A percentile compares a stretch with the other conserved stretches of the same genome.
phyloP scores from a whole-genome alignment of 2,888 invertebrate species.

The Gerosis bhagava region DNA sequence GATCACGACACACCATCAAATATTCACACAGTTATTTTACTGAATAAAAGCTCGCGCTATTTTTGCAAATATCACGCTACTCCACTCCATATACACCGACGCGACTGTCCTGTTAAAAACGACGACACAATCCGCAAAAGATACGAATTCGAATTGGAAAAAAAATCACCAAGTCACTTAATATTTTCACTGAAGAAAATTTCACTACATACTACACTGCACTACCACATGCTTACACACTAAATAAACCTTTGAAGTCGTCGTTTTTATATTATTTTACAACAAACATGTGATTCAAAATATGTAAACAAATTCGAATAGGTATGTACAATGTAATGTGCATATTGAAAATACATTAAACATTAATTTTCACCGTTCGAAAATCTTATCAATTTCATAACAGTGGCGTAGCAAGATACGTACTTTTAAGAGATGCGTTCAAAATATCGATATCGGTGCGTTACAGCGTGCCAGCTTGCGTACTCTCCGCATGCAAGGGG shows the following conservation, averaged over 20 bases:
- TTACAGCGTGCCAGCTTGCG: conserved; percentile 54
- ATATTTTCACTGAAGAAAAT: neutral
- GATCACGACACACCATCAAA: conserved; percentile 76
- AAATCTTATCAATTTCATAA: too few relatives aligned
- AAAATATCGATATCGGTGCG: conserved; percentile 67
- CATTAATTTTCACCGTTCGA: too few relatives aligned
- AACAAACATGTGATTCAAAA: conserved; percentile 63
- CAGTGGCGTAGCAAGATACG: too few relatives aligned
- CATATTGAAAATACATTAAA: conserved; percentile 4
- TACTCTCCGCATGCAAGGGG: conserved; percentile 48
- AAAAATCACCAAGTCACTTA: conserved; percentile 1
- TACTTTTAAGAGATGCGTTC: conserved; percentile 58
- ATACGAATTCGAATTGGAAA: conserved; percentile 12
- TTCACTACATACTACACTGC: conserved; percentile 7
- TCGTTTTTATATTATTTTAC: conserved; percentile 19
- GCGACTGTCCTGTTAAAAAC: neutral
- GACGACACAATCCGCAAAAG: neutral
- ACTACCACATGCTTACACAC: too few relatives aligned
- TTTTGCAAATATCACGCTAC: conserved; percentile 16
- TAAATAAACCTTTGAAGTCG: too few relatives aligned
- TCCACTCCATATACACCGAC: conserved; percentile 5
- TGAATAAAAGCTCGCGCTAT: conserved; percentile 54
- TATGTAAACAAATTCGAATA: conserved; percentile 70
- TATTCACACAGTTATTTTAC: conserved; percentile 75
- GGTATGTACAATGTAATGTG: conserved; percentile 28